Base-by-base conservation (phyloP, 2,797 vertebrate genomes). In the Sebastes trivittatus region DNA sequence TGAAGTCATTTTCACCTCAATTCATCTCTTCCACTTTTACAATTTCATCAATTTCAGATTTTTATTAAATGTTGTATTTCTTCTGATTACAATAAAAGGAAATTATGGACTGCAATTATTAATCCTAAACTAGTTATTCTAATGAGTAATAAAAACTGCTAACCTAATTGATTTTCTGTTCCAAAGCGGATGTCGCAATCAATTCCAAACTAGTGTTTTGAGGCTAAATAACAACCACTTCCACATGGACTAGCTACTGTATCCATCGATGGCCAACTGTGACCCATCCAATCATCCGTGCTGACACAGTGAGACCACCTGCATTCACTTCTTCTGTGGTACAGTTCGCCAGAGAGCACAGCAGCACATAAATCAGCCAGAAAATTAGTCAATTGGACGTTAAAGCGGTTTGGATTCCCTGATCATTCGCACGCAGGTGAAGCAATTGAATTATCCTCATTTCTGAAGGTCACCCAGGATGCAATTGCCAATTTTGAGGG, bases 381-480 rank as follows among this genome's bases (percentile, higher is more conserved):
- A 73, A 72, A 67, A 78, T 77, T 23, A 71, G 29, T 68, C 56
- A 77, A 60, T 27, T 56, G 54, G 42, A 78, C 56, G 22, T 68
- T 77, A 76, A 88, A 56, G 25, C 49, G 42, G 20, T 72, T 77
- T 81, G 66, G 27, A 81, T 74, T 75, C 68, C 63, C 83, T 72
- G 36, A 74, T 36, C 49, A 71, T 72, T 75, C 23, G 25, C 32
- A 67, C 29, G 56, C 52, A 63, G 49, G 73, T 75, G 75, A 78
- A 58, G 23, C 32, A 69, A 82, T 74, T 62, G 27, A 83, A 83
- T 87, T 69, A 82, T 76, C 30, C n/a, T 78, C 11, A 72, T 52
- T 86, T 83, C 38, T 60, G 74, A 82, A 80, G 80, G 65, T 87
- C 78, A 67, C 74, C 4, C 65, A 42, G 52, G 67, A 76, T 32